Percentiles rank a stretch among this genome's conserved stretches.
Evolutionary conservation across 2,797 vertebrate genomes (phyloP).

Genomic region (Muscicapa striata): DNA sequence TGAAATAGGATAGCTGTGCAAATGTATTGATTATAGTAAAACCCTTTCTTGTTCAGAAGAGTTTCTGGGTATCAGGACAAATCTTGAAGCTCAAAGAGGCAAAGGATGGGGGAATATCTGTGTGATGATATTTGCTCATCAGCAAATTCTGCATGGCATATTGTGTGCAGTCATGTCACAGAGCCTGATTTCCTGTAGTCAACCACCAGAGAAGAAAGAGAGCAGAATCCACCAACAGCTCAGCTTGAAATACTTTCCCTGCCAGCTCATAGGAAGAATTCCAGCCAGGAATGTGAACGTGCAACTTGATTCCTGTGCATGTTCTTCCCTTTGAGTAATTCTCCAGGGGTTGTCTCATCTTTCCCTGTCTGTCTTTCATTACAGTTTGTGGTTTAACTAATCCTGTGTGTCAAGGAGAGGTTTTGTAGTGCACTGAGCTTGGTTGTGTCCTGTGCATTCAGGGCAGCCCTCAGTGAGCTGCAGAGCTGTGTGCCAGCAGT

Average conservation of each 20-base stretch:
- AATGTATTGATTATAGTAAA: neutral
- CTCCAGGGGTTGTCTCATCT: conserved; percentile 6
- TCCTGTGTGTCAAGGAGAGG: neutral
- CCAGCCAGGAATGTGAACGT: conserved; percentile 11
- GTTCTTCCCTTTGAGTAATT: neutral
- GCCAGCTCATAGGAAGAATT: conserved; percentile 15
- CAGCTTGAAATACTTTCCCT: conserved; percentile 34
- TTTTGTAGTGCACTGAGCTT: neutral
- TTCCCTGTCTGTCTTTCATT: conserved; percentile 4
- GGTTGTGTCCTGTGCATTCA: neutral
- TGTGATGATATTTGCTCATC: neutral
- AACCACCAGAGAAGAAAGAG: neutral
- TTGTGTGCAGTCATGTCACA: neutral
- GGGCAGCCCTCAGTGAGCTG: neutral
- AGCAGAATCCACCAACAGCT: neutral
- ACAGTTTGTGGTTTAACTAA: neutral
- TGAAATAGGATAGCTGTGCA: neutral
- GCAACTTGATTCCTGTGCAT: neutral
- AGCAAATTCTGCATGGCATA: neutral
- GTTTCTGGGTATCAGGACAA: neutral
- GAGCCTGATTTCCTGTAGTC: neutral
- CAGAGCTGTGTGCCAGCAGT: neutral
- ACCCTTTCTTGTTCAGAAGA: neutral
- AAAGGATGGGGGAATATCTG: neutral
- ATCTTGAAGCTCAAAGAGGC: neutral